Percentiles rank a stretch among this genome's conserved stretches.
Evolutionary conservation across 1,140 invertebrate species (phyloP).

Genomic region (Bombus superbus): DNA sequence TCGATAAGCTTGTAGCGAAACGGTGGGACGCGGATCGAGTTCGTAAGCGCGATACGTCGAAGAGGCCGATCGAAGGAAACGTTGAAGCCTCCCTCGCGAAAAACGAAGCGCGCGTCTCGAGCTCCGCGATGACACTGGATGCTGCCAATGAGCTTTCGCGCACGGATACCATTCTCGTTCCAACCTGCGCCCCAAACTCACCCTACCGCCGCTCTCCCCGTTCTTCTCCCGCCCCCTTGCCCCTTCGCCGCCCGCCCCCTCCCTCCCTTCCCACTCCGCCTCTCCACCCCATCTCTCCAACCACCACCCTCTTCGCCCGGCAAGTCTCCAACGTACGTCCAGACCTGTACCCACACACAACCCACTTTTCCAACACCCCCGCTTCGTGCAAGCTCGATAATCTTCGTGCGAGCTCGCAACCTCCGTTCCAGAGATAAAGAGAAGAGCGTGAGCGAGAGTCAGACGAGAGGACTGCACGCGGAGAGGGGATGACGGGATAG

Average conservation of each 20-base stretch:
- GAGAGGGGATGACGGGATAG: neutral
- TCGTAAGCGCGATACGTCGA: slow-evolving; percentile 4
- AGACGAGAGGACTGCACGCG: neutral
- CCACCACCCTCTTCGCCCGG: neutral
- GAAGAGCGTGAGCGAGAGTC: neutral
- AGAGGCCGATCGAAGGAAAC: neutral
- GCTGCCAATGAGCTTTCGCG: slow-evolving; percentile 70
- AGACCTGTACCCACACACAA: neutral
- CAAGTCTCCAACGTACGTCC: slow-evolving; percentile 10
- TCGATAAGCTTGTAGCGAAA: neutral
- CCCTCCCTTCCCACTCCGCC: neutral
- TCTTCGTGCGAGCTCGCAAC: slow-evolving; percentile 66
- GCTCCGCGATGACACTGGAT: slow-evolving; percentile 78
- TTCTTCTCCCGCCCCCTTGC: too few relatives aligned
- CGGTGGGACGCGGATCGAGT: neutral
- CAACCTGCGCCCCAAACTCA: slow-evolving; percentile 47
- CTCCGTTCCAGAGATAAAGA: slow-evolving; percentile 59
- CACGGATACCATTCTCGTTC: slow-evolving; percentile 57
- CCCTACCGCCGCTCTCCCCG: neutral
- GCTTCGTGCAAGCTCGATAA: slow-evolving; percentile 71
- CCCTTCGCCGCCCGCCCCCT: too few relatives aligned
- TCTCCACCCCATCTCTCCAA: neutral
- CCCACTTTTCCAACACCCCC: slow-evolving; percentile 40
- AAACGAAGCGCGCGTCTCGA: slow-evolving; percentile 73
- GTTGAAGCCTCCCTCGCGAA: neutral